These are phyloP conservation scores for Argynnis bischoffii DNA, from an alignment of 2,888 invertebrate genomes.

Conservation along the genomic window DNA sequence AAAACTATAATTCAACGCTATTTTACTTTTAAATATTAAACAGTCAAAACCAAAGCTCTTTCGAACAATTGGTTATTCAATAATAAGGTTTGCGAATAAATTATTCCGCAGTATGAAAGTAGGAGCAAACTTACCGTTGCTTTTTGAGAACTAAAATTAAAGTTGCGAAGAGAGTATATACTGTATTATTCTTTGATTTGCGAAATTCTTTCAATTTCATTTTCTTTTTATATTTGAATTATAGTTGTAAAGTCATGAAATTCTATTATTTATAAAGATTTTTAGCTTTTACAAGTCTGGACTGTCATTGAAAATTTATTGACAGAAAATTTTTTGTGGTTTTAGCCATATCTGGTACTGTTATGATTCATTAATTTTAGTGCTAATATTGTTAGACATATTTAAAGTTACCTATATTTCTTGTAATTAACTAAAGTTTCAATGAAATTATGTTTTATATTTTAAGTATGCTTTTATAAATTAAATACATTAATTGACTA, in stretches of 20 bases:
- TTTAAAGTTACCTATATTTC: too few relatives aligned
- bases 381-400: too few relatives aligned
- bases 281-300: too few relatives aligned
- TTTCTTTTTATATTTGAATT: conserved; percentile 27
- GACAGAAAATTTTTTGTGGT: too few relatives aligned
- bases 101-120: conserved; percentile 7
- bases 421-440: too few relatives aligned
- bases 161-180: conserved; percentile 29
- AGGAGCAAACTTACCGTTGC: conserved; percentile 10
- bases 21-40: conserved; percentile 7
- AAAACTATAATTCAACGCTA: background rate
- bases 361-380: too few relatives aligned
- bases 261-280: too few relatives aligned
- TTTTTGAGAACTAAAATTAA: conserved; percentile 27
- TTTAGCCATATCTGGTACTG: too few relatives aligned
- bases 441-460: too few relatives aligned
- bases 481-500: too few relatives aligned
- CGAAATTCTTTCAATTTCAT: conserved; percentile 38
- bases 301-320: too few relatives aligned
- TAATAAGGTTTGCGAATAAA: background rate
- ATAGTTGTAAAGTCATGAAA: background rate
- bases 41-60: background rate
- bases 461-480: too few relatives aligned
- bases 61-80: conserved; percentile 8
- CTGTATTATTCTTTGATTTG: conserved; percentile 38